Base-by-base conservation (phyloP, 2,888 invertebrate species). In the Ennomos erosarius region DNA sequence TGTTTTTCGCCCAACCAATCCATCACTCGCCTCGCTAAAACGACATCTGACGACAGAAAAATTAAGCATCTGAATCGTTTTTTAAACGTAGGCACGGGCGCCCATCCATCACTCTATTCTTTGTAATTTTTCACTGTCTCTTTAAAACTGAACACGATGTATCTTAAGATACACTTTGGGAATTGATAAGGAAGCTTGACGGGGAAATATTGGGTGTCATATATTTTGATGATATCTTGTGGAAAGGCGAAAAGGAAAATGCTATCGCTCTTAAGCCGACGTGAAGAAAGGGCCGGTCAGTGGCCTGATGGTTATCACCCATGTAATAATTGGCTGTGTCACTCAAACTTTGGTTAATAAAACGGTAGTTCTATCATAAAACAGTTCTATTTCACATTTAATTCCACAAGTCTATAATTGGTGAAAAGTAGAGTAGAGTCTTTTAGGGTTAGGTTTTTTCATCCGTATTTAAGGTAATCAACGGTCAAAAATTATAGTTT, bases 51-150 rank as follows among this genome's bases (percentile, higher is more conserved):
- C 83, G 87, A 88, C 86, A 85, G 79, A 81, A 81, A 88, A 88
- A 87, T 88, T 88, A 88, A 88, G 86, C 82, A 79, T 78, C 79
- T 62, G 76, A 87, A 88, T 85, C 83, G 87, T 79, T 87, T 87
- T 87, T 87, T 87, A 84, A 88, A 85, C 84, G 83, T 74, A 67
- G 71, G 74, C 79, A 67, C 60, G 62, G 70, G 64, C 55, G 67
- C 55, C 77, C 82, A 90, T 90, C 88, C 82, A 90, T 90, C 90
- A 90, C 84, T 74, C 69, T 49, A 74, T 76, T 78, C 74, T 75
- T 72, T 70, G 82, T 78, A 81, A 89, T 90, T 86, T 89, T 87
- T 90, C 88, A 89, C 78, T 81, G 89, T 87, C 87, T 59, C 62
- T 56, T 68, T 62, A 55, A 62, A 68, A 65, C 55, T 62, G 60